These are phyloP conservation scores for Nomada hirtipes DNA, from an alignment of 2,888 invertebrate genomes.

Conservation along the genomic window DNA sequence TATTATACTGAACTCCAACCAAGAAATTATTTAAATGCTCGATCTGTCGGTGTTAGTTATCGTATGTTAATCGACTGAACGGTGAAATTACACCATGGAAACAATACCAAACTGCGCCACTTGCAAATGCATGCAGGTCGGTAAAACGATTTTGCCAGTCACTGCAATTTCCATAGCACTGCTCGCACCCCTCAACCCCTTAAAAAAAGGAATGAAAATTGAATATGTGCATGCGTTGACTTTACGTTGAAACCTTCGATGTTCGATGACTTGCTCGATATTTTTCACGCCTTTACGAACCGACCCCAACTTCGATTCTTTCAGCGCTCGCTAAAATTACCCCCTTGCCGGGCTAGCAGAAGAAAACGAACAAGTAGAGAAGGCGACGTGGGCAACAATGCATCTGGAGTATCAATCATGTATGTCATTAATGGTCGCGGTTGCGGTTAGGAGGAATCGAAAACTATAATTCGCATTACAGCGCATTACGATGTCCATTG, in stretches of 20 bases:
- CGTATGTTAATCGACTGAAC: too few relatives aligned
- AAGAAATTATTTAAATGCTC: neutral
- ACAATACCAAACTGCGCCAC: too few relatives aligned
- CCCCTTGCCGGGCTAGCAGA: neutral
- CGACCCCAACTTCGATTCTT: slow-evolving; percentile 30
- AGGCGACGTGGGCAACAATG: slow-evolving; percentile 39
- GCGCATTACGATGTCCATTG: slow-evolving; percentile 47
- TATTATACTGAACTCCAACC: neutral
- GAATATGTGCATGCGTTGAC: neutral
- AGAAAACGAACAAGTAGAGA: slow-evolving; percentile 20
- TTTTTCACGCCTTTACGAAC: slow-evolving; percentile 30
- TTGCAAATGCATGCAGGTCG: neutral
- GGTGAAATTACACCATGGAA: too few relatives aligned
- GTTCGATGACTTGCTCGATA: slow-evolving; percentile 8
- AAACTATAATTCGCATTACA: slow-evolving; percentile 43
- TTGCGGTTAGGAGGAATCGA: slow-evolving; percentile 57
- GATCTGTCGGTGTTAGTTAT: too few relatives aligned
- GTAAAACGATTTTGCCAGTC: slow-evolving; percentile 30
- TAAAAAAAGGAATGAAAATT: neutral
- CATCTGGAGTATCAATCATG: slow-evolving; percentile 59
- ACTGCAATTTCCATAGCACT: slow-evolving; percentile 6
- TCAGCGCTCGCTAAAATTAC: slow-evolving; percentile 29
- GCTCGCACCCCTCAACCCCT: neutral
- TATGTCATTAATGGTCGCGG: slow-evolving; percentile 59
- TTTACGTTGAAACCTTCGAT: slow-evolving; percentile 22